These are phyloP conservation scores for Crypturellus undulatus DNA, from an alignment of 2,113 vertebrate species.

Conservation along the genomic window DNA sequence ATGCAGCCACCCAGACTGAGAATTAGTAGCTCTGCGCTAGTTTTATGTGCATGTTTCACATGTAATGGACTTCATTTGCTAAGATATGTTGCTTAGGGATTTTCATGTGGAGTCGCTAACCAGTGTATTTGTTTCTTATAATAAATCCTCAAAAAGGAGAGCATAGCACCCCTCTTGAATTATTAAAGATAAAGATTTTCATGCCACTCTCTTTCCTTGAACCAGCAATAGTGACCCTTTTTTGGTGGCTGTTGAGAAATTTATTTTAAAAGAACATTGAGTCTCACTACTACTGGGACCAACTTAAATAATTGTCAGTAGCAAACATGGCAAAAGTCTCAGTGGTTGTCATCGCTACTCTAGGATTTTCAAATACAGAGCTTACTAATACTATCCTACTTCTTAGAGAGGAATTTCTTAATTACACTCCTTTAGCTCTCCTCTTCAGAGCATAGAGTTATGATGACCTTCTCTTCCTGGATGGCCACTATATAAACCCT, in stretches of 20 bases:
- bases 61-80: accelerated
- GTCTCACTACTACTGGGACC: background rate
- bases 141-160: background rate
- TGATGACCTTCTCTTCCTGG: conserved; percentile 29
- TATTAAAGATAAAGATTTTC: background rate
- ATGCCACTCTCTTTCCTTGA: background rate
- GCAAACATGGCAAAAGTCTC: background rate
- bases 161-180: background rate
- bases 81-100: background rate
- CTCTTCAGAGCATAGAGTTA: conserved; percentile 30
- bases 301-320: background rate
- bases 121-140: background rate
- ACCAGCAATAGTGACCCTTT: background rate
- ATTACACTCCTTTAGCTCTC: conserved; percentile 31
- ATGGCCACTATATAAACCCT: conserved; percentile 29
- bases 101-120: background rate
- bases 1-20: accelerated
- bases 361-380: background rate
- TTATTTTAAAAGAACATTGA: background rate
- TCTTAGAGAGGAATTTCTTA: conserved; percentile 17
- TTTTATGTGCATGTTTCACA: background rate
- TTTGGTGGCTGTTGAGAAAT: background rate
- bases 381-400: background rate
- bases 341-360: background rate
- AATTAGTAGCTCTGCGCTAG: background rate